Evolutionary conservation across 2,888 invertebrate genomes (phyloP), one percentile per base, ranked within the genome.

Genomic region (Leucophenga maculata): DNA sequence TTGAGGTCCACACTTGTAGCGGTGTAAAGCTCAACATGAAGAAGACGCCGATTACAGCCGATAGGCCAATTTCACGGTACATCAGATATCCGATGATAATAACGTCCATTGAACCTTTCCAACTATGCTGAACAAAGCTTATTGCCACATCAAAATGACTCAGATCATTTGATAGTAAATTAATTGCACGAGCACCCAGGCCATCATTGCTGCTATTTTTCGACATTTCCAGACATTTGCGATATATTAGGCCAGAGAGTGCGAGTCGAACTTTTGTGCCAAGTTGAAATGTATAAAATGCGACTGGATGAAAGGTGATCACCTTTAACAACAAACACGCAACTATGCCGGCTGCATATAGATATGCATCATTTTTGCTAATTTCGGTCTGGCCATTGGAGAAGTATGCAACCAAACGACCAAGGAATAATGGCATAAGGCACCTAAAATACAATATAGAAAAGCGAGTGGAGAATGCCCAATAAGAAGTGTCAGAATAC

Each of bases 81-180:
- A 92, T 89, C n/a, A 93, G 90, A 70, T 87, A 90, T 0, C 89
- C 88, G 52, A 89, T 84, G 1, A 89, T 62, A 0, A 88, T 16
- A 0, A 87, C 86, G 69, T 89, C 94, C 18, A 96, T 85, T 0
- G 97, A 95, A 0, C 96, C 97, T 72, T 97, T 93, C 96, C 97
- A 97, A 32, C 97, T 90, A 86, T 95, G 97, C 54, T 98, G 97
- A 6, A 97, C 89, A 86, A 97, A 95, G 76, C 96, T 92, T 68
- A 96, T 92, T 13, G 95, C 95, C 85, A 96, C 92, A 86, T 99
- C 98, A 87, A 98, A 97, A 67, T 95, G 92, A 82, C 94, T 95
- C 74, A 98, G 96, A 88, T 99, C 98, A 85, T 98, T 99, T 0
- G 98, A 97, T 70, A 99, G 90, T n/a, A 98, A 91, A 87, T 98